A percentile compares a stretch with the other conserved stretches of the same genome.
phyloP scores from a whole-genome alignment of 64 coral and sea anemone genomes.

The Hydrozoanthus tunicans region DNA sequence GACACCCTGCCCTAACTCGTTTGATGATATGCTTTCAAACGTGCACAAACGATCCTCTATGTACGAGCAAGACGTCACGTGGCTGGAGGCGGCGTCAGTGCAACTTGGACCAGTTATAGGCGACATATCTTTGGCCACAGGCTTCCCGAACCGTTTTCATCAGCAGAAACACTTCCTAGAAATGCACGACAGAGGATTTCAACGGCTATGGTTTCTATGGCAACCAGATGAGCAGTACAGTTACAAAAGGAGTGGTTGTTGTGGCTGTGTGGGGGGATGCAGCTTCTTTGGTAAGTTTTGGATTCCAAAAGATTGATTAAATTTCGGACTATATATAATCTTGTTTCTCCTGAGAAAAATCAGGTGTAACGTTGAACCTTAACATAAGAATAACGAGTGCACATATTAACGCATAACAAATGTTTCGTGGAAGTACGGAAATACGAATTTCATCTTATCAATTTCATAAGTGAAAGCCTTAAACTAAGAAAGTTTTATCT shows the following conservation, averaged over 20 bases:
- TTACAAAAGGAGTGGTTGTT: constrained; percentile 54
- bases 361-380: too few relatives aligned
- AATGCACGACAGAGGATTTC: constrained; percentile 71
- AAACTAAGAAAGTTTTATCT: too few relatives aligned
- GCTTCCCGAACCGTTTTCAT: constrained; percentile 53
- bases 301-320: background rate
- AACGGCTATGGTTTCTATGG: constrained; percentile 98
- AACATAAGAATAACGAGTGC: too few relatives aligned
- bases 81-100: constrained; percentile 85
- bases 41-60: constrained; percentile 77
- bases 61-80: constrained; percentile 71
- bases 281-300: constrained; percentile 91
- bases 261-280: constrained; percentile 90
- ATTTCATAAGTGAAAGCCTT: too few relatives aligned
- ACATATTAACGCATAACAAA: too few relatives aligned
- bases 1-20: constrained; percentile 56
- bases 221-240: constrained; percentile 57
- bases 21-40: constrained; percentile 59
- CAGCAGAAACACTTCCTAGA: constrained; percentile 94
- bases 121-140: constrained; percentile 72
- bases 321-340: background rate
- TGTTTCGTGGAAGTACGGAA: too few relatives aligned
- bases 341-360: background rate
- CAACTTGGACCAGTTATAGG: constrained; percentile 85
- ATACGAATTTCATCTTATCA: too few relatives aligned